These are phyloP conservation scores for Tethya wilhelma DNA, from an alignment of 37 sponge, comb jelly and placozoan species.

Conservation along the genomic window DNA sequence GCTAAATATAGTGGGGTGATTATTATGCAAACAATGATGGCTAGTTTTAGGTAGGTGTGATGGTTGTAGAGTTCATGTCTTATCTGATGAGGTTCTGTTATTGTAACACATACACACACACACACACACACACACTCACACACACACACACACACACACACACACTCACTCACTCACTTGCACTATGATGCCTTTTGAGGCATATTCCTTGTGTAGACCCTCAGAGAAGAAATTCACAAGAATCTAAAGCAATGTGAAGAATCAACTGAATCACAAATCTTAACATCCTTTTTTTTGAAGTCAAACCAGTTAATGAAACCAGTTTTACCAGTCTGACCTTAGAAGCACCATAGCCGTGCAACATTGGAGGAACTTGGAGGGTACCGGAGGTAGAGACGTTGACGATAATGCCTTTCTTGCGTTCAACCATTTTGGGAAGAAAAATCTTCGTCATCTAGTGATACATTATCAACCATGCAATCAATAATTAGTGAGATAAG, in stretches of 20 bases:
- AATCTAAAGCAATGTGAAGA: neutral
- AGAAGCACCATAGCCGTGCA: conserved; percentile 53
- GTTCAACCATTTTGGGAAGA: conserved; percentile 56
- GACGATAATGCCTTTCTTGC: conserved; percentile 42
- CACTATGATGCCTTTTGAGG: conserved; percentile 65
- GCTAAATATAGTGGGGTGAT: no score
- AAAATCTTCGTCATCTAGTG: conserved; percentile 61
- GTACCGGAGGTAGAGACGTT: conserved; percentile 51
- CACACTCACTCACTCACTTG: conserved; percentile 66
- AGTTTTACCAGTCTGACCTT: conserved; percentile 28
- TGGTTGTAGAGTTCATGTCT: no score
- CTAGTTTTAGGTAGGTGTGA: no score
- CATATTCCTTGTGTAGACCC: conserved; percentile 61
- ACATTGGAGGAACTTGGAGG: neutral
- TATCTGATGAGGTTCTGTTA: no score
- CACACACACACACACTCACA: no score
- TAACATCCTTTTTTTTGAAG: neutral
- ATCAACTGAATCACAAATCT: neutral
- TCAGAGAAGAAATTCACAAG: conserved; percentile 64
- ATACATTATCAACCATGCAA: neutral
- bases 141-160: no score
- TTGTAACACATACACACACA: no score
- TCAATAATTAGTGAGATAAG: neutral
- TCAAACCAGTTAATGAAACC: neutral
- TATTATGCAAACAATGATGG: no score